These are phyloP conservation scores for Amphibalanus amphitrite DNA, from an alignment of 1,140 invertebrate genomes.

Conservation along the genomic window DNA sequence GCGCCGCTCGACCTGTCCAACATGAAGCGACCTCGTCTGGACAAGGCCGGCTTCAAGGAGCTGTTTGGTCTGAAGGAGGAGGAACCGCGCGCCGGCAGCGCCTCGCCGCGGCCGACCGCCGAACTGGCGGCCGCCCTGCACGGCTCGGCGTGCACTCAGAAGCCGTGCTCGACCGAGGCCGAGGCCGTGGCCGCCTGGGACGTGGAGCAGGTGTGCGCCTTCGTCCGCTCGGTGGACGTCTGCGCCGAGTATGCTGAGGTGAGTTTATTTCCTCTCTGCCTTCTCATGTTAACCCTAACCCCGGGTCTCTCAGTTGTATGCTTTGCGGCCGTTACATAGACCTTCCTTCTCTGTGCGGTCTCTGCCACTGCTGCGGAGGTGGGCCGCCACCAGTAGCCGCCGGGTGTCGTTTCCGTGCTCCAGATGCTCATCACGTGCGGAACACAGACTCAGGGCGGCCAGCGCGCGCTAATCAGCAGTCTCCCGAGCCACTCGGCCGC, in stretches of 20 bases:
- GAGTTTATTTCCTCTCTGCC: slow-evolving; percentile 17
- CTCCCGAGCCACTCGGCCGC: neutral
- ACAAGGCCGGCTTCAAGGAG: neutral
- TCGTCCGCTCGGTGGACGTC: slow-evolving; percentile 71
- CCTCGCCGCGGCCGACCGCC: neutral
- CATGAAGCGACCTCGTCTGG: neutral
- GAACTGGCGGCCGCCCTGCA: neutral
- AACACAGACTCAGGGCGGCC: neutral
- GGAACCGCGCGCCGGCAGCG: neutral
- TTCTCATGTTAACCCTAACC: neutral
- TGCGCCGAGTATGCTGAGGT: slow-evolving; percentile 82
- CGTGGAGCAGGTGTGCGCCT: slow-evolving; percentile 75
- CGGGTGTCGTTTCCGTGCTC: neutral
- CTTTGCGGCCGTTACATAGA: neutral
- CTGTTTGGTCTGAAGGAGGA: neutral
- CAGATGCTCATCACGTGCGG: neutral
- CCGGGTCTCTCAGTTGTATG: too few species aligned
- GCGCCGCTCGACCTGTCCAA: neutral
- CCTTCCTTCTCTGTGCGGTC: too few species aligned
- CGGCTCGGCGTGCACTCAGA: neutral
- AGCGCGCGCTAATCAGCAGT: neutral
- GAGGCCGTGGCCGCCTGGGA: slow-evolving; percentile 45
- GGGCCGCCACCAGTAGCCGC: too few species aligned
- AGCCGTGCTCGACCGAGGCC: neutral
- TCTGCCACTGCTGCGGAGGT: too few species aligned